phyloP scores from a whole-genome alignment of 2,797 vertebrate genomes.

The Hemitrygon akajei region DNA sequence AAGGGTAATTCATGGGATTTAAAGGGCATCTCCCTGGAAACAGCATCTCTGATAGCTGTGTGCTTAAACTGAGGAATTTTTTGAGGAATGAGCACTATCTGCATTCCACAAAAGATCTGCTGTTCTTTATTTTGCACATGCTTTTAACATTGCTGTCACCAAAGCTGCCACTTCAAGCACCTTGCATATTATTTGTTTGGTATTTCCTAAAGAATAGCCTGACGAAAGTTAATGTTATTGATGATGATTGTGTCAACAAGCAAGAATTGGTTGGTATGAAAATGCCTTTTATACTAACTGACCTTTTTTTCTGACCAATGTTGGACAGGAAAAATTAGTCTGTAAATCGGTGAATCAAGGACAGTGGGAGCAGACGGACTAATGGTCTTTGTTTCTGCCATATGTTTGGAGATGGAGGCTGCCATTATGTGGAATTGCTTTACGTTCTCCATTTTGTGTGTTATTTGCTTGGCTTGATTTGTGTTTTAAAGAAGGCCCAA shows the following conservation, averaged over 20 bases:
- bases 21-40: conserved; percentile 30
- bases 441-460: too few relatives aligned
- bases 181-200: neutral
- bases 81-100: neutral
- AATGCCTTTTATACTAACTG: neutral
- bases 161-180: neutral
- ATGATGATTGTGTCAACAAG: neutral
- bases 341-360: too few relatives aligned
- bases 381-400: too few relatives aligned
- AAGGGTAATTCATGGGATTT: neutral
- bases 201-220: neutral
- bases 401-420: too few relatives aligned
- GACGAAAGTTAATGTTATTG: neutral
- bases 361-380: too few relatives aligned
- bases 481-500: too few relatives aligned
- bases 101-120: neutral
- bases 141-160: neutral
- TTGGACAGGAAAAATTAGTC: too few relatives aligned
- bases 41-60: neutral
- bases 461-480: too few relatives aligned
- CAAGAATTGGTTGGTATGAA: neutral
- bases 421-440: too few relatives aligned
- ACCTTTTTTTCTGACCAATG: too few relatives aligned
- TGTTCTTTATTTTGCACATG: neutral
- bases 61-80: neutral